These are phyloP conservation scores for Echeneis naucrates DNA, from an alignment of 2,797 vertebrate genomes.

Conservation along the genomic window DNA sequence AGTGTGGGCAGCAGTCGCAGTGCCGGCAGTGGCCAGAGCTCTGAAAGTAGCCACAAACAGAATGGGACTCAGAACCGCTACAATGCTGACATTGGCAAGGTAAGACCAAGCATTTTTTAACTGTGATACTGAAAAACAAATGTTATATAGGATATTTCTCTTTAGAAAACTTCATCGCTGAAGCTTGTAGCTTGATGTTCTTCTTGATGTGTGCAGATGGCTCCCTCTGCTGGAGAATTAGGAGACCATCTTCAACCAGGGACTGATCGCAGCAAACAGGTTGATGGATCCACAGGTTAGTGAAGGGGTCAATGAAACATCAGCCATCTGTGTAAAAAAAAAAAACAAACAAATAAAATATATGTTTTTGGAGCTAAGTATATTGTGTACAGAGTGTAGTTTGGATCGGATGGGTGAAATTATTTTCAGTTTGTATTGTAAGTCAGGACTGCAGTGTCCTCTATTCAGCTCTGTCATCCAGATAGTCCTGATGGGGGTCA, in stretches of 20 bases:
- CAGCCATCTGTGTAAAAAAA: neutral
- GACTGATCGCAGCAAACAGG: conserved; percentile 60
- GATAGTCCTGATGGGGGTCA: too few species aligned
- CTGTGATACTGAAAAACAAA: neutral
- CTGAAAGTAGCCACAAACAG: conserved; percentile 87
- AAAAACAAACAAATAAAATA: too few species aligned
- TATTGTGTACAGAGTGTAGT: too few species aligned
- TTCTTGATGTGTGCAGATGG: conserved; percentile 65
- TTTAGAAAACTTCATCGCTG: too few species aligned
- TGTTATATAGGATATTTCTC: neutral
- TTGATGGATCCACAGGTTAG: conserved; percentile 71
- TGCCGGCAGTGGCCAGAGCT: conserved; percentile 92
- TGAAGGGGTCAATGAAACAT: neutral
- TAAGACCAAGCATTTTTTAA: conserved; percentile 14
- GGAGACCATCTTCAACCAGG: conserved; percentile 61
- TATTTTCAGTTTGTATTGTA: too few species aligned
- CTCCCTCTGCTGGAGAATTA: conserved; percentile 78
- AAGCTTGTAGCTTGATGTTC: too few species aligned
- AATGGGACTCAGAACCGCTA: conserved; percentile 59
- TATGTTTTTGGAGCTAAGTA: too few species aligned
- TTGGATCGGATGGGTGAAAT: too few species aligned
- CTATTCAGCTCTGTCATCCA: too few species aligned
- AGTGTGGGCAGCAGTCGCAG: conserved; percentile 93
- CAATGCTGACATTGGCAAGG: conserved; percentile 60
- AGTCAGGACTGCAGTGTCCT: too few species aligned